These are phyloP conservation scores for Nomada flava DNA, from an alignment of 2,888 invertebrate species.

Conservation along the genomic window DNA sequence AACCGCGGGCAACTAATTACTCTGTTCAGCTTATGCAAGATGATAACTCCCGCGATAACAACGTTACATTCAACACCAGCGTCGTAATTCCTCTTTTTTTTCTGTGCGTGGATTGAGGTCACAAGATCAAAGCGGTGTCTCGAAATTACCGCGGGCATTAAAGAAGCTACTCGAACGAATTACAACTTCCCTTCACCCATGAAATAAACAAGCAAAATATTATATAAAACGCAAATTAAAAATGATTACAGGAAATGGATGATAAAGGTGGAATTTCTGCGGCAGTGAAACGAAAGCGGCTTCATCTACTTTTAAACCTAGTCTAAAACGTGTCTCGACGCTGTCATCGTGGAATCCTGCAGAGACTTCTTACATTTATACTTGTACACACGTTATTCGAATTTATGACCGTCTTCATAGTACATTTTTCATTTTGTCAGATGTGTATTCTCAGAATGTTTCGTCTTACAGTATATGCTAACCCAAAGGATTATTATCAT, in stretches of 20 bases:
- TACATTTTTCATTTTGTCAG: slow-evolving; percentile 20
- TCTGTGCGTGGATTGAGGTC: slow-evolving; percentile 23
- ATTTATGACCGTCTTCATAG: background rate
- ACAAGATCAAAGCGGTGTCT: slow-evolving; percentile 31
- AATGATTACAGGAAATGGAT: background rate
- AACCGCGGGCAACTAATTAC: slow-evolving; percentile 39
- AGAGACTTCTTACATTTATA: slow-evolving; percentile 23
- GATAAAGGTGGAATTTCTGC: background rate
- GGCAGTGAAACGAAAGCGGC: slow-evolving; percentile 26
- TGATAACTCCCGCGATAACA: slow-evolving; percentile 51
- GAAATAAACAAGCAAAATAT: background rate
- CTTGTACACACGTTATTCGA: background rate
- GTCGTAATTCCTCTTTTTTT: slow-evolving; percentile 21
- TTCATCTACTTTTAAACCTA: slow-evolving; percentile 67
- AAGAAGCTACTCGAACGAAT: slow-evolving; percentile 27
- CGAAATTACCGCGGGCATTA: slow-evolving; percentile 47
- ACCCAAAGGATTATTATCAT: too few species aligned
- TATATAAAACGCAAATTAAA: background rate
- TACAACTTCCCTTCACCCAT: background rate
- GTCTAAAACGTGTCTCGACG: slow-evolving; percentile 35
- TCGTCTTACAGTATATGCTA: too few species aligned
- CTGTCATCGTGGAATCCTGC: slow-evolving; percentile 37
- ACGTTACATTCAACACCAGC: slow-evolving; percentile 18
- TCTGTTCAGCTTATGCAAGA: background rate
- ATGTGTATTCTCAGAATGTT: background rate